These are phyloP conservation scores for Dreissena polymorpha DNA, from an alignment of 1,140 invertebrate genomes.

Conservation along the genomic window DNA sequence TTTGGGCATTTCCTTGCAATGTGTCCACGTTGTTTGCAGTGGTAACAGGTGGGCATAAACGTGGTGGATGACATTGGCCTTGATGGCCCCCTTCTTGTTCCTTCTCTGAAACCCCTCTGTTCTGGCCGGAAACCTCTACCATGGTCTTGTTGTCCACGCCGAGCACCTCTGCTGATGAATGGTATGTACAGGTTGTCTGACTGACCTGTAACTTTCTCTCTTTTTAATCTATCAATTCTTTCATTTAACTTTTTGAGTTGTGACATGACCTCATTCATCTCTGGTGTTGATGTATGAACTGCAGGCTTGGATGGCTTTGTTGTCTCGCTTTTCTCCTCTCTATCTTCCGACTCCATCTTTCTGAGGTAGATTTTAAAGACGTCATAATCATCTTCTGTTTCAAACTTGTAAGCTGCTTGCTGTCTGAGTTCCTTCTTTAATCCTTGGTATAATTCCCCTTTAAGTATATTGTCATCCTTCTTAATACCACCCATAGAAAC, in stretches of 20 bases:
- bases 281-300: not conserved
- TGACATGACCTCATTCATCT: not conserved
- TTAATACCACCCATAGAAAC: conserved; percentile 4
- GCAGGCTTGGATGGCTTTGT: not conserved
- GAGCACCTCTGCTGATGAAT: not conserved
- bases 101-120: not conserved
- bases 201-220: not conserved
- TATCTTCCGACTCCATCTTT: conserved; percentile 21
- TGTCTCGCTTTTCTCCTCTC: not conserved
- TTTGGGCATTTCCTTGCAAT: conserved; percentile 8
- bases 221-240: conserved; percentile 4
- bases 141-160: not conserved
- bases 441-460: conserved; percentile 11
- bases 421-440: conserved; percentile 4
- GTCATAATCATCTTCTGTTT: conserved; percentile 23
- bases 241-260: conserved; percentile 17
- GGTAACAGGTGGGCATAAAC: conserved; percentile 16
- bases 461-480: conserved; percentile 5
- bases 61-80: not conserved
- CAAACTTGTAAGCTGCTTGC: conserved; percentile 6
- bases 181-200: not conserved
- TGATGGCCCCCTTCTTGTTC: not conserved
- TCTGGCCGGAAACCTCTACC: conserved; percentile 6
- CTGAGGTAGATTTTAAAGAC: conserved; percentile 23
- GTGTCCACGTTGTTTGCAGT: conserved; percentile 17